phyloP scores from a whole-genome alignment of 2,888 invertebrate genomes.

The Tachystola acroxantha region DNA sequence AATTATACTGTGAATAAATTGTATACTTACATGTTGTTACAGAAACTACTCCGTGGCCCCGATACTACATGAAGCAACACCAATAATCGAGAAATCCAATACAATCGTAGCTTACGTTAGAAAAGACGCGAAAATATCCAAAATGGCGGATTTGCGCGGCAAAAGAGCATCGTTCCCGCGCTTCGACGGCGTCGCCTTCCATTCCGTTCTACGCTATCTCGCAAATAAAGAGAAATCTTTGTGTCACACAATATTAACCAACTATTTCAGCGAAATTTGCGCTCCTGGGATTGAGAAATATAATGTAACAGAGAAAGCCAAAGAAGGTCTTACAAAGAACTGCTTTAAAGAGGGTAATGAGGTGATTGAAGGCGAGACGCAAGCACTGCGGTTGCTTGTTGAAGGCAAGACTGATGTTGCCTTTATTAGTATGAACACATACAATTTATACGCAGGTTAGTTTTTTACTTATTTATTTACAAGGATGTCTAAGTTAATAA shows the following conservation, averaged over 20 bases:
- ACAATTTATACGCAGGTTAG: conserved; percentile 79
- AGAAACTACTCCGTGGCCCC: conserved; percentile 78
- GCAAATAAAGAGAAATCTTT: conserved; percentile 49
- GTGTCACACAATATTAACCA: conserved; percentile 53
- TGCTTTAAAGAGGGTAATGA: conserved; percentile 46
- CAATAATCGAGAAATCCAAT: conserved; percentile 77
- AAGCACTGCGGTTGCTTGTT: conserved; percentile 82
- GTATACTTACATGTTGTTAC: too few relatives aligned
- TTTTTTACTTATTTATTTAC: conserved; percentile 1
- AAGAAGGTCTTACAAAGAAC: conserved; percentile 34
- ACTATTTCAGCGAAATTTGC: conserved; percentile 84
- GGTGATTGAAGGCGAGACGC: conserved; percentile 74
- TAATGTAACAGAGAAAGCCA: conserved; percentile 23
- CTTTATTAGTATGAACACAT: conserved; percentile 82
- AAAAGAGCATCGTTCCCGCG: conserved; percentile 88
- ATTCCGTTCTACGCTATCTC: conserved; percentile 73
- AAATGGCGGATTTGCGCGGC: conserved; percentile 82
- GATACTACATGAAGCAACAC: conserved; percentile 80
- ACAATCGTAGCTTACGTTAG: conserved; percentile 84
- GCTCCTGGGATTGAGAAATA: conserved; percentile 61
- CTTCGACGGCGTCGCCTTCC: conserved; percentile 86
- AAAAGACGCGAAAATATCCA: conserved; percentile 73
- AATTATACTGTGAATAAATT: too few relatives aligned
- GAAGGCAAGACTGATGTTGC: conserved; percentile 87
- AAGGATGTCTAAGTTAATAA: too few relatives aligned